Evolutionary conservation across 23 tunicate species (phyloP).

Genomic region (Corella eumyota): DNA sequence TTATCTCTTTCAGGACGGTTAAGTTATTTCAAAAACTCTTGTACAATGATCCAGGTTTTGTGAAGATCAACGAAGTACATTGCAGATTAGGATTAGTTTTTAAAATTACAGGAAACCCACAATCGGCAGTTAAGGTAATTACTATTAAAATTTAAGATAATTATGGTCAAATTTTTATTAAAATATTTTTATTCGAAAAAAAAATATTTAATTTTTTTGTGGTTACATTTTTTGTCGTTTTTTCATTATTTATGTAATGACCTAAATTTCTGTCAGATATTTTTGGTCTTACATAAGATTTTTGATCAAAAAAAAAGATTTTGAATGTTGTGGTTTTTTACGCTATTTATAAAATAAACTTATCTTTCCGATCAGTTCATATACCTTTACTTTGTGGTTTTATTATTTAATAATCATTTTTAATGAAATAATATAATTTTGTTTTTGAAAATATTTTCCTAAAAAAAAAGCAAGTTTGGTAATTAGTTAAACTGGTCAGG

Average conservation of each 20-base stretch:
- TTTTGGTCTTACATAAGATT: no score
- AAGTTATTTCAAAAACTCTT: constrained; percentile 71
- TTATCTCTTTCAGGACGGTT: constrained; percentile 37
- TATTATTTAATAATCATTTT: background rate
- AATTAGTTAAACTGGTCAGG: no score
- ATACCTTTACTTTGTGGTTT: background rate
- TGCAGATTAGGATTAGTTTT: constrained; percentile 68
- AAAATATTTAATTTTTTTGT: no score
- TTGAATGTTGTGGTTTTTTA: no score
- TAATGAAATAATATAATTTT: background rate
- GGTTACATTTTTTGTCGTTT: no score
- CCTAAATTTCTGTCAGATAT: no score
- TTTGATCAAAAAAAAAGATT: no score
- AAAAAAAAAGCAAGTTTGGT: no score
- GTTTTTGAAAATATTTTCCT: background rate
- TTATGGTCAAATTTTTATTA: background rate
- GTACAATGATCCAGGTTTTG: constrained; percentile 76
- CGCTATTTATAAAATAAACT: no score
- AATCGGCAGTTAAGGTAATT: constrained; percentile 63
- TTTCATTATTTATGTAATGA: no score
- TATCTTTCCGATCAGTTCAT: no score
- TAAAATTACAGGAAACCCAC: constrained; percentile 46
- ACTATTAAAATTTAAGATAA: background rate
- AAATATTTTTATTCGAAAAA: no score
- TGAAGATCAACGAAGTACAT: constrained; percentile 67